Conservation (phyloP, 2,888 invertebrate species). For the Callinectes sapidus region DNA sequence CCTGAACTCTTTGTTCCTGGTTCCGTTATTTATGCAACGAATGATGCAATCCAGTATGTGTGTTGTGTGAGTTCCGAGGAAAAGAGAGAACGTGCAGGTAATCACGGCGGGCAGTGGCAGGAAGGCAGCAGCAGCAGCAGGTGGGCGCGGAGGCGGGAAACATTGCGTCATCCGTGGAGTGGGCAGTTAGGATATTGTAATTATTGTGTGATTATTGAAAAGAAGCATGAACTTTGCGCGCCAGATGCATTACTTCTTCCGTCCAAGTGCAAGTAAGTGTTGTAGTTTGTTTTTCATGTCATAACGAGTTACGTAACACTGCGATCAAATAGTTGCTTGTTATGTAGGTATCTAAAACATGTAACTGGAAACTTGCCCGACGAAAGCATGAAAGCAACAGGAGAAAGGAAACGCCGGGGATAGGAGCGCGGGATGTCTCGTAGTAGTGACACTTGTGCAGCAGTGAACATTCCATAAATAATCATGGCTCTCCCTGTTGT, state of each 20-base stretch:
- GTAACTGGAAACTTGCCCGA: not conserved
- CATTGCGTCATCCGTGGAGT: not conserved
- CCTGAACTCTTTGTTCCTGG: too few species aligned
- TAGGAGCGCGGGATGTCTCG: not conserved
- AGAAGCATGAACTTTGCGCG: conserved; percentile 22
- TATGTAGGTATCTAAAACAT: not conserved
- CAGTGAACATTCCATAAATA: not conserved
- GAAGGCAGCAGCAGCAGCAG: not conserved
- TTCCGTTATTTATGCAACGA: too few species aligned
- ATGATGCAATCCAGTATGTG: too few species aligned
- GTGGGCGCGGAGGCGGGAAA: not conserved
- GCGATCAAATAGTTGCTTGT: not conserved
- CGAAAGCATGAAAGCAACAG: not conserved
- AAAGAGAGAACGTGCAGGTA: too few species aligned
- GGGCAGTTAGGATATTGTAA: not conserved
- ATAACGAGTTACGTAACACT: not conserved
- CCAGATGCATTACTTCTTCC: conserved; percentile 32
- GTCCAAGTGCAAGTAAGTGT: conserved; percentile 12
- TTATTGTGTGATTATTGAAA: not conserved
- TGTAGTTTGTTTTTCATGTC: not conserved
- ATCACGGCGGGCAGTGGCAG: not conserved
- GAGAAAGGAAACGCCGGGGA: not conserved
- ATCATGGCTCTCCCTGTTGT: not conserved
- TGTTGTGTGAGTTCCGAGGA: too few species aligned
- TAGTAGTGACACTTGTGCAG: not conserved